Percentiles rank a stretch among this genome's conserved stretches.
phyloP scores from a whole-genome alignment of 2,797 vertebrate genomes.

The Diglossa cyanea region DNA sequence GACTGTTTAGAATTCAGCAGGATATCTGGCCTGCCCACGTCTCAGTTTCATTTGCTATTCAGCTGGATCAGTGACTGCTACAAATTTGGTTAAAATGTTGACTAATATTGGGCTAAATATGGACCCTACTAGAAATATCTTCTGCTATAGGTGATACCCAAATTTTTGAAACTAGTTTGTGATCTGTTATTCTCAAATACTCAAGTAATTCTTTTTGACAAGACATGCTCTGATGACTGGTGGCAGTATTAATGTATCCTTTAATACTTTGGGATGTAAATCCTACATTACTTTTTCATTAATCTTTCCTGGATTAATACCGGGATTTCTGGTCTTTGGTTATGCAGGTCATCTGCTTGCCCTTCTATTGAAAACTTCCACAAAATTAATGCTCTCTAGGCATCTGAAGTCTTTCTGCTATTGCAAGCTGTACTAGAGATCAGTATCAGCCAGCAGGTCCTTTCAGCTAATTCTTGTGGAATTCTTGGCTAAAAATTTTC shows the following conservation, averaged over 20 bases:
- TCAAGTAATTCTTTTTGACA: neutral
- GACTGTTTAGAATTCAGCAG: neutral
- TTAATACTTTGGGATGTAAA: conserved; percentile 9
- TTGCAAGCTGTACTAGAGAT: neutral
- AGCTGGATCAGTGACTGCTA: neutral
- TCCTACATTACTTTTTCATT: neutral
- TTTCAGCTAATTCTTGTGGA: neutral
- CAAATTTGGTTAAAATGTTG: neutral
- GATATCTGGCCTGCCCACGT: neutral
- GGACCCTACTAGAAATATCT: neutral
- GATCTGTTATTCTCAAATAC: neutral
- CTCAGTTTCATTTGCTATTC: neutral
- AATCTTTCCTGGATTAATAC: neutral
- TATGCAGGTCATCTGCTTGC: neutral
- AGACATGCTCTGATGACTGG: neutral
- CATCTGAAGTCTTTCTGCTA: neutral
- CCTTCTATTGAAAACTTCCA: neutral
- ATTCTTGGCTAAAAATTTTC: neutral
- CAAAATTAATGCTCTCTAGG: conserved; percentile 27
- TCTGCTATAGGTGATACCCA: neutral
- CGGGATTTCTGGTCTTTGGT: neutral
- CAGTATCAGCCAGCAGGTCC: neutral
- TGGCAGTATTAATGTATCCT: neutral
- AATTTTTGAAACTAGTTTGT: neutral
- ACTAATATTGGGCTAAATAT: neutral